Percentiles rank a stretch among this genome's conserved stretches.
Evolutionary conservation across 2,888 invertebrate genomes (phyloP).

Genomic region (Chalcis sispes): DNA sequence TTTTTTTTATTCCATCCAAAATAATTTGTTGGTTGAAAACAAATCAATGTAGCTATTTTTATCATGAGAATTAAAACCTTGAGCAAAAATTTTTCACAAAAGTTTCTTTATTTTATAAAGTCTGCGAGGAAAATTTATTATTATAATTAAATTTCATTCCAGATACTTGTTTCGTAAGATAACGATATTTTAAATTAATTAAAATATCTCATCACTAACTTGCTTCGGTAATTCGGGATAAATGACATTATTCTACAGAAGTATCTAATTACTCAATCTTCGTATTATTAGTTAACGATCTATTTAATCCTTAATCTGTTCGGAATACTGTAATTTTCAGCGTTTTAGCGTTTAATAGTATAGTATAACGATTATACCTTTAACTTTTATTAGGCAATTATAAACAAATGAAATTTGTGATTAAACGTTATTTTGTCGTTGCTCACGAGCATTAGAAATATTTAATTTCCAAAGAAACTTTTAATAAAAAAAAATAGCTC

Average conservation of each 20-base stretch:
- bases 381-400: background rate
- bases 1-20: no score
- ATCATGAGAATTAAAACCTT: no score
- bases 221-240: conserved; percentile 7
- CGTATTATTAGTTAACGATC: background rate
- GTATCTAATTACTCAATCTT: conserved; percentile 6
- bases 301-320: background rate
- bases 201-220: background rate
- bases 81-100: no score
- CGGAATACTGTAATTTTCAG: background rate
- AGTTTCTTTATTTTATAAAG: no score
- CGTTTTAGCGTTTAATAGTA: background rate
- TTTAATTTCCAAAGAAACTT: no score
- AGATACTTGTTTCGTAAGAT: background rate
- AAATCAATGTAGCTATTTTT: no score
- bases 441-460: no score
- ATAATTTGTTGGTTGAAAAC: no score
- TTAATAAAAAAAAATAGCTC: no score
- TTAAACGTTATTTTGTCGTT: no score
- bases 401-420: no score
- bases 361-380: background rate
- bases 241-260: background rate
- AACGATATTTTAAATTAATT: conserved; percentile 11
- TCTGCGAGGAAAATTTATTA: no score
- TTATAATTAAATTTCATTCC: background rate